Base-by-base conservation (phyloP, 2,797 vertebrate species). In the Moxostoma hubbsi region DNA sequence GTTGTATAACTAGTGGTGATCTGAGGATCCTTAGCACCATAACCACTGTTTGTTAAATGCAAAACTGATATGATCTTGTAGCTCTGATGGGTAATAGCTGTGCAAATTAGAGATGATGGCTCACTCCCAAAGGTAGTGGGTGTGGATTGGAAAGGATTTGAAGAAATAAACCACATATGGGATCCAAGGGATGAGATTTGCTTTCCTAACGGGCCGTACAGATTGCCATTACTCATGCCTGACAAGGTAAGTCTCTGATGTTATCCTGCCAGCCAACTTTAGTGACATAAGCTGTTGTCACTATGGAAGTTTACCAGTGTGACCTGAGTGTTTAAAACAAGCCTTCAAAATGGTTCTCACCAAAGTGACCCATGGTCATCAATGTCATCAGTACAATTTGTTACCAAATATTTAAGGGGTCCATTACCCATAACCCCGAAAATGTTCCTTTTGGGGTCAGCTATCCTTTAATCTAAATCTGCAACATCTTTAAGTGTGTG, bases 161-260 rank as follows among this genome's bases (percentile, higher is more conserved):
- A 79, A 86, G 84, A 87, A 88, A 89, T 86, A 88, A 88, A 86
- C 82, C 81, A 77, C 83, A 84, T 87, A 88, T 75, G 85, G 87
- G 80, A 86, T 89, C 87, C 87, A 81, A 80, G 82, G 86, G 87
- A 85, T 80, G 79, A 72, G 81, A 82, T 86, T 81, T 82, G 79
- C 84, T 85, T 83, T 84, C 81, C 85, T 85, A 86, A 87, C 75
- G 51, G 82, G 73, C 81, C 80, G 62, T 81, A 81, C 74, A 83
- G 73, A 86, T 84, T 83, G 81, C 79, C 83, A 87, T 81, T 86
- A 82, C 82, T 88, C 84, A 87, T 84, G 82, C 81, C 85, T 86
- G 88, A 87, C 82, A 87, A 82, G 85, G 84, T 85, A 59, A 83
- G 80, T 69, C 72, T 87, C 81, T 85, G 80, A 87, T 86, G 84